Evolutionary conservation across 1,140 invertebrate species (phyloP).

Genomic region (Contarinia nasturtii): DNA sequence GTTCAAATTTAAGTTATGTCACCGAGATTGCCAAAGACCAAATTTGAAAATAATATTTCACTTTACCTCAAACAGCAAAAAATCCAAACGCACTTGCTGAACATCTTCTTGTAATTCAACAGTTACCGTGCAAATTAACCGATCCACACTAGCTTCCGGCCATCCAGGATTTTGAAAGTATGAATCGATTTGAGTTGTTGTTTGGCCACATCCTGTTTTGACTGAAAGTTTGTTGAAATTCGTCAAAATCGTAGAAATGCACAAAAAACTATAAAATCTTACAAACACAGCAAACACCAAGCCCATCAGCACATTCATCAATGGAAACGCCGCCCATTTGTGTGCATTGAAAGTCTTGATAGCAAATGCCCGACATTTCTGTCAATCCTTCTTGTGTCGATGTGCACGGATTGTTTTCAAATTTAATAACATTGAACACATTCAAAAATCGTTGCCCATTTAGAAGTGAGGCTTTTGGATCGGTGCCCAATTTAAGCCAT

Average conservation of each 20-base stretch:
- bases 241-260: too few species aligned
- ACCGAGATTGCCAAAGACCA: too few species aligned
- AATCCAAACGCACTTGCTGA: conserved; percentile 46
- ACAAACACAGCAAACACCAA: conserved; percentile 57
- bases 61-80: conserved; percentile 43
- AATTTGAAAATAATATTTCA: too few species aligned
- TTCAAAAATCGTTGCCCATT: conserved; percentile 34
- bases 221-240: conserved; percentile 19
- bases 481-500: too few species aligned
- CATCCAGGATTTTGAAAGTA: conserved; percentile 40
- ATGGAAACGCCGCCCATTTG: conserved; percentile 34
- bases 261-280: conserved; percentile 19
- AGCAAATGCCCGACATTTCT: conserved; percentile 40
- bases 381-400: conserved; percentile 11
- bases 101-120: conserved; percentile 38
- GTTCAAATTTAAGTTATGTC: too few species aligned
- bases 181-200: conserved; percentile 28
- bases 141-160: conserved; percentile 20
- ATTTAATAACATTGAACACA: conserved; percentile 51
- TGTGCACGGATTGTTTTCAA: conserved; percentile 41
- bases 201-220: conserved; percentile 32
- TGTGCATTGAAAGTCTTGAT: conserved; percentile 42
- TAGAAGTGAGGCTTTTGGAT: not conserved
- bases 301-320: conserved; percentile 51
- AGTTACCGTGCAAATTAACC: conserved; percentile 35